Conservation (phyloP, 2,113 vertebrate species). For the Pterocles gutturalis region DNA sequence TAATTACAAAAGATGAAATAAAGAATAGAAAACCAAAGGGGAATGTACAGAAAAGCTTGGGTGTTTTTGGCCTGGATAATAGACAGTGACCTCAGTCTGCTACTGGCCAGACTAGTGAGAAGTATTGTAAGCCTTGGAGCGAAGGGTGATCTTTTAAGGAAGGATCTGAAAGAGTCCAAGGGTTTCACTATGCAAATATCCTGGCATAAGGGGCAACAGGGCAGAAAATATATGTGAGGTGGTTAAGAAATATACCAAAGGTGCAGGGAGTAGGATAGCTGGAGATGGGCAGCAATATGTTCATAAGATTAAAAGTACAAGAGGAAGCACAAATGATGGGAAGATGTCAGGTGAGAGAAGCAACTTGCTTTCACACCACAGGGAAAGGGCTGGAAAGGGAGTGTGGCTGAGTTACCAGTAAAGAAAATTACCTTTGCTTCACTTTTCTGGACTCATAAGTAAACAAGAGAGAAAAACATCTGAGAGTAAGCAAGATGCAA, state of each 20-base stretch:
- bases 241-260: neutral
- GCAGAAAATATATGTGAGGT: neutral
- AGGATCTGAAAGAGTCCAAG: neutral
- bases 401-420: neutral
- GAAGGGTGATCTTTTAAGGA: neutral
- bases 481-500: neutral
- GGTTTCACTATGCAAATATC: neutral
- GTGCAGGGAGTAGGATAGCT: neutral
- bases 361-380: neutral
- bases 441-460: neutral
- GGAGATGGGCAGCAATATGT: neutral
- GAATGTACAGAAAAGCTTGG: neutral
- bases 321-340: neutral
- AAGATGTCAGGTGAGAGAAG: neutral
- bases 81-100: neutral
- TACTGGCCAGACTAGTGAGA: neutral
- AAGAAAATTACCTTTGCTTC: neutral
- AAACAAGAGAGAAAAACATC: neutral
- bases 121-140: neutral
- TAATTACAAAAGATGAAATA: constrained; percentile 9
- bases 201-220: neutral
- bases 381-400: neutral
- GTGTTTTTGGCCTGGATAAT: neutral
- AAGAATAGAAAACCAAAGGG: neutral
- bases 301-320: neutral